Evolutionary conservation across 2,113 vertebrate genomes (phyloP).

Genomic region (Hippoglossus stenolepis): DNA sequence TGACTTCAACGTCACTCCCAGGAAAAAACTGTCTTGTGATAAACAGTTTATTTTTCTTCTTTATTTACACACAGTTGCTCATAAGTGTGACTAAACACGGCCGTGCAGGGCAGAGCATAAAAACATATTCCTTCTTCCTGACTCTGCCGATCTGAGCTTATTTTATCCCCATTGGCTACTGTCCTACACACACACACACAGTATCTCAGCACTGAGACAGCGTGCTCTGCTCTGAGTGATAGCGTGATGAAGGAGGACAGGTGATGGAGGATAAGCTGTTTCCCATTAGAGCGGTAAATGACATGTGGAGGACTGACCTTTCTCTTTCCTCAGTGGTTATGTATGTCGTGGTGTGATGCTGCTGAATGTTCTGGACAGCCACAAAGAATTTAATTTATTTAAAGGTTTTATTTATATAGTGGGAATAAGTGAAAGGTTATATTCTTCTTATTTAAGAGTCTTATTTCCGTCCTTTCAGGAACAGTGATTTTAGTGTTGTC

Average conservation of each 20-base stretch:
- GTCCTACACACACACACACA: constrained; percentile 14
- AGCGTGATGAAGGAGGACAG: constrained; percentile 67
- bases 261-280: constrained; percentile 71
- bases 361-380: background rate
- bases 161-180: constrained; percentile 11
- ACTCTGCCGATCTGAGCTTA: constrained; percentile 12
- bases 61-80: background rate
- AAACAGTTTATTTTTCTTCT: constrained; percentile 1
- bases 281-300: constrained; percentile 50
- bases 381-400: background rate
- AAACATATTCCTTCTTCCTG: background rate
- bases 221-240: constrained; percentile 43
- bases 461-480: background rate
- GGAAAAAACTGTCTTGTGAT: background rate
- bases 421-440: background rate
- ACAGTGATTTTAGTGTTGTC: background rate
- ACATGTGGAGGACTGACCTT: constrained; percentile 54
- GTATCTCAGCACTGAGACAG: constrained; percentile 38
- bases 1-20: background rate
- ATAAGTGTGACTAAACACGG: background rate
- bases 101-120: background rate
- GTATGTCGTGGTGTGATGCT: background rate
- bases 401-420: background rate
- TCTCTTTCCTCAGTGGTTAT: constrained; percentile 23
- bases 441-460: background rate